Base-by-base conservation (phyloP, 2,113 vertebrate genomes). In the Symphodus melops region DNA sequence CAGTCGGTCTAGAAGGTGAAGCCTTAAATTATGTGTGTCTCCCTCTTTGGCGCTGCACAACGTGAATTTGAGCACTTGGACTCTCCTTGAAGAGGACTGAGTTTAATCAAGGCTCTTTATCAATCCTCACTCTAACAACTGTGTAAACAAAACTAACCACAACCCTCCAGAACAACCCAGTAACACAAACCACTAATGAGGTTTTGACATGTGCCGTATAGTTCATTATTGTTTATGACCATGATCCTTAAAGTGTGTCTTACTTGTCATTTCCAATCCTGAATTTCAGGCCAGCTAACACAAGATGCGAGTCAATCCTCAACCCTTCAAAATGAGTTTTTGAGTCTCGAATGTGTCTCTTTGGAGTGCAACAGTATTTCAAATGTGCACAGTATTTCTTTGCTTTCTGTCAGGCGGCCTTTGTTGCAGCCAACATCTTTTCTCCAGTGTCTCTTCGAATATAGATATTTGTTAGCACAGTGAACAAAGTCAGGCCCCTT, bases 71-170 rank as follows among this genome's bases (percentile, higher is more conserved):
- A 37, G 56, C 33, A 61, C 23, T 65, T 58, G 33, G n/a, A 46
- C 71, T 49, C 36, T 21, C 60, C 63, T 63, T 66, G 75, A 74
- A 51, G 42, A 80, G 42, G 61, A 54, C 77, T 55, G 59, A 53
- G 78, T 79, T 81, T 74, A 75, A 78, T 74, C 57, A 46, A 48
- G 17, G 39, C 58, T 75, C 68, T 84, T 73, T 78, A 80, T 86
- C 86, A 82, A 48, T 86, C 84, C 55, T 51, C 72, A 73, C 75
- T 81, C 39, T 25, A 69, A 79, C 80, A 82, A 86, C 82, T 86
- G 75, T 80, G 68, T 72, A 83, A 91, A 83, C 80, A 74, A 23
- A 79, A 87, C 69, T 48, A 82, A 83, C 68, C 64, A 11, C 77
- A 76, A 72, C 76, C 72, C 55, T 72, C 56, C 49, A 55, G 56